phyloP scores from a whole-genome alignment of 1,140 invertebrate genomes.

The Drosophila ercepeae region DNA sequence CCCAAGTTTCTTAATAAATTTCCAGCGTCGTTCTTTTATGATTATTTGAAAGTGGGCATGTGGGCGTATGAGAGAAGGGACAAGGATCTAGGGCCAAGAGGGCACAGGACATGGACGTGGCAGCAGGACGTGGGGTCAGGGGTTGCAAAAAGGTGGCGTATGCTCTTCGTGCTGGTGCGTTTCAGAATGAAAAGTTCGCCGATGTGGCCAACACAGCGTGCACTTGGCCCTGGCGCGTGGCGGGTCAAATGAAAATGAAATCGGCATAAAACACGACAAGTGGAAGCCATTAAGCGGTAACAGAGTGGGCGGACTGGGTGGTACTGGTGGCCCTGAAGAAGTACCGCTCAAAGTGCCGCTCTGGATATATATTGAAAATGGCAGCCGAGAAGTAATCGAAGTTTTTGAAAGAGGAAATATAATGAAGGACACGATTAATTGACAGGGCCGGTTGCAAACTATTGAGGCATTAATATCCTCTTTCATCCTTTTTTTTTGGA shows the following conservation, averaged over 20 bases:
- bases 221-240: conserved; percentile 50
- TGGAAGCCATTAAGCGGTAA: conserved; percentile 37
- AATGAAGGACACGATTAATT: conserved; percentile 26
- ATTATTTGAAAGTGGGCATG: conserved; percentile 40
- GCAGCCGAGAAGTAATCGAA: conserved; percentile 35
- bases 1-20: conserved; percentile 62
- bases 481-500: not conserved
- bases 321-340: conserved; percentile 12
- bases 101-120: too few relatives aligned
- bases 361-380: conserved; percentile 14
- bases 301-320: not conserved
- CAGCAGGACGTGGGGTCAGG: not conserved
- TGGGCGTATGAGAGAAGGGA: too few relatives aligned
- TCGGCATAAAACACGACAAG: conserved; percentile 61
- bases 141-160: not conserved
- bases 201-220: conserved; percentile 33
- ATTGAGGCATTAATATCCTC: conserved; percentile 7
- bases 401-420: conserved; percentile 35
- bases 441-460: not conserved
- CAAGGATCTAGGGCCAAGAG: too few relatives aligned
- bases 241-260: conserved; percentile 50
- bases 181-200: conserved; percentile 42
- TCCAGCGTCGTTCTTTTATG: conserved; percentile 50
- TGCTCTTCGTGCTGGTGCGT: too few relatives aligned
- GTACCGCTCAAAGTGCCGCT: not conserved